Base-by-base conservation (phyloP, 2,113 vertebrate genomes). In the Jaculus jaculus region DNA sequence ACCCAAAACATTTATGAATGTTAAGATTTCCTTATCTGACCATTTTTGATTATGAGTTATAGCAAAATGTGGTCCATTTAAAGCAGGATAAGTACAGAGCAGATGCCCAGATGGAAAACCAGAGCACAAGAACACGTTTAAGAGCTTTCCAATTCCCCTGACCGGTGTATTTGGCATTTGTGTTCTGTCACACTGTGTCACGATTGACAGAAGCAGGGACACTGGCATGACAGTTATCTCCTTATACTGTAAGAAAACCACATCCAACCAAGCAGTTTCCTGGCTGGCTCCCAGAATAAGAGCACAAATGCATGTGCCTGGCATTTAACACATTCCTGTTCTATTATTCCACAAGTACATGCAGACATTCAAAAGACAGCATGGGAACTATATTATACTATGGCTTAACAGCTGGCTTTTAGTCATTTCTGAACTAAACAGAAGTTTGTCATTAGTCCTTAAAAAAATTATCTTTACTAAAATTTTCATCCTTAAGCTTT, bases 181-280 rank as follows among this genome's bases (percentile, higher is more conserved):
- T 51, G 60, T 34, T 89, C 73, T 71, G 0, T 15, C 72, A 84
- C 2, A 13, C 65, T 51, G 66, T 71, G 90, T 37, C 34, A 73
- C 20, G 16, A 73, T 9, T 21, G 74, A 20, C 12, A 47, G 0
- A 0, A 34, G 60, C 23, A n/a, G 37, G 26, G 84, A 68, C 24
- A 51, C 11, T 4, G 4, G 77, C n/a, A 11, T 0, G 74, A 74
- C 0, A 0, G 24, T 5, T 21, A 60, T 65, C 75, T 66, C 34
- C 54, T 69, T 51, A 1, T 61, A 89, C 16, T 65, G 83, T 60
- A 72, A 0, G 60, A 94, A 39, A 15, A 32, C 21, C 28, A 91
- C 17, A 72, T 32, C 15, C 60, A 84, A 61, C n/a, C 28, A 60
- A 83, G 42, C 58, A 58, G 65, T 39, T n/a, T 42, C 71, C 84